Base-by-base conservation (phyloP, 2,888 invertebrate species). In the Selenia dentaria region DNA sequence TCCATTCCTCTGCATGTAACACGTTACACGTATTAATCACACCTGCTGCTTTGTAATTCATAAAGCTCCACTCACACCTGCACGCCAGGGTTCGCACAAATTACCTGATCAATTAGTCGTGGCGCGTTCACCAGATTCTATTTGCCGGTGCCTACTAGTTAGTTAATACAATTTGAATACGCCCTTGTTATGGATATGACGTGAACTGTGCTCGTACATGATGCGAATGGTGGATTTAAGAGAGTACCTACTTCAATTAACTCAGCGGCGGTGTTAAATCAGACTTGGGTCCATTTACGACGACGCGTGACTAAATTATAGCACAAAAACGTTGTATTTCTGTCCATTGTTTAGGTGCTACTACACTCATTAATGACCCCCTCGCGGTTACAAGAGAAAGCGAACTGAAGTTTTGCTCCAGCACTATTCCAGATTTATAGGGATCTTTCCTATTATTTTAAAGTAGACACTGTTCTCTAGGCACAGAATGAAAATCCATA, bases 21-120 rank as follows among this genome's bases (percentile, higher is more conserved):
- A 57, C 10, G 22, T 22, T 10, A 25, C 25, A 10, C 2, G 27
- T 39, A 46, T 46, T 46, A 46, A 46, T 40, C 35, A 40, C 40
- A 41, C 24, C 12, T 20, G 11, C 36, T 37, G 67, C 66, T 74
- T 74, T 67, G 64, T 72, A 65, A 77, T 77, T 75, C 72, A 74
- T 73, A 74, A 74, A 69, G 71, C 61, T 50, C 53, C 59, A 54
- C 47, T 36, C 64, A 66, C 69, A 70, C 69, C 70, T 71, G 70
- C 67, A 60, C 63, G 58, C 60, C 28, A 54, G 20, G 31, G 36
- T 12, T 36, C 32, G 24, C 41, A 18, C 73, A 71, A 75, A 78
- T 77, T 71, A 75, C 62, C 74, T 80, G 79, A 79, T 80, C 75
- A 80, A 79, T 77, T 79, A 80, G 79, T 77, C 79, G 57, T 64